Conservation (phyloP, 1,140 invertebrate genomes). For the Eriosoma lanigerum region DNA sequence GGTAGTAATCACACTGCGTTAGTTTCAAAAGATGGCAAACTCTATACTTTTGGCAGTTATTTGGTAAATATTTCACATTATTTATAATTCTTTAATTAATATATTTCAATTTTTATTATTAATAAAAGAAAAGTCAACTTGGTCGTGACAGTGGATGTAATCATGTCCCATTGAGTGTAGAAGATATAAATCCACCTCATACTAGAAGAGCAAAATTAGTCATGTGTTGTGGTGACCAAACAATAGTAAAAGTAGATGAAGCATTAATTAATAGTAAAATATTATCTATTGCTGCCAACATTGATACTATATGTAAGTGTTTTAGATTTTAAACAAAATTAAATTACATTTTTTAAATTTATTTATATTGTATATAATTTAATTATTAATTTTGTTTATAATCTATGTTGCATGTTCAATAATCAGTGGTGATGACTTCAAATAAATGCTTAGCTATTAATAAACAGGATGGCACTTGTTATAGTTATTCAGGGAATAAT, state of each 20-base stretch:
- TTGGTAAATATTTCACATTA: slow-evolving; percentile 64
- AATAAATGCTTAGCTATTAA: slow-evolving; percentile 80
- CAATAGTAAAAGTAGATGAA: slow-evolving; percentile 91
- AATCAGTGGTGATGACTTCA: slow-evolving; percentile 66
- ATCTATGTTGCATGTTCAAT: slow-evolving; percentile 69
- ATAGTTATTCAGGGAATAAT: slow-evolving; percentile 73
- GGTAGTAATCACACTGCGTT: slow-evolving; percentile 94
- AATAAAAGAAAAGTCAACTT: slow-evolving; percentile 81
- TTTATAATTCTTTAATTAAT: neutral
- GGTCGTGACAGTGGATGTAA: slow-evolving; percentile 74
- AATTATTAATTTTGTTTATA: slow-evolving; percentile 39
- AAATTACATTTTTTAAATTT: slow-evolving; percentile 8
- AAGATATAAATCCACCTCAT: slow-evolving; percentile 74
- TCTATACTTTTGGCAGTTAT: slow-evolving; percentile 91
- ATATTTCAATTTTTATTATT: neutral
- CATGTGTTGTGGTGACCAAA: slow-evolving; percentile 91
- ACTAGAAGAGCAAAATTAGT: slow-evolving; percentile 89
- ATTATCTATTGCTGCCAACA: slow-evolving; percentile 86
- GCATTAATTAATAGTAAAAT: slow-evolving; percentile 85
- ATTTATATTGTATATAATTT: neutral
- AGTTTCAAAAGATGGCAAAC: slow-evolving; percentile 84
- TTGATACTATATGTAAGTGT: slow-evolving; percentile 75
- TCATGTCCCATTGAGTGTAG: slow-evolving; percentile 76
- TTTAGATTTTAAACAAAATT: neutral
- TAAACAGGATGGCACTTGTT: slow-evolving; percentile 79